Evolutionary conservation across 2,113 vertebrate genomes (phyloP).

Genomic region (Tympanuchus pallidicinctus): DNA sequence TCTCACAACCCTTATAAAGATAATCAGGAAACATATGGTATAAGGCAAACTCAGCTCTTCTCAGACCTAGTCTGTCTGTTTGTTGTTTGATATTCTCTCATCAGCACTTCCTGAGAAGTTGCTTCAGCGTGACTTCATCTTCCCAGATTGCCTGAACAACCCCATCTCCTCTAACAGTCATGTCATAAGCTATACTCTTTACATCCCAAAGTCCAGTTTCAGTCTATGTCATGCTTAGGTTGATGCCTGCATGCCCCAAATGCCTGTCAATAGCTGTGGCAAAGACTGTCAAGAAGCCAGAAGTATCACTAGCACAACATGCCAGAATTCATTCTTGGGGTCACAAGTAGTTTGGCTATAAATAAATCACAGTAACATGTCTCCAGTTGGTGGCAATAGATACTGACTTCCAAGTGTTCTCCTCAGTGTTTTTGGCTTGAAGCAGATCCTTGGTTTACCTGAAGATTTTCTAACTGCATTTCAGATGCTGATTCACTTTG

Average conservation of each 20-base stretch:
- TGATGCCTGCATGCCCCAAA: neutral
- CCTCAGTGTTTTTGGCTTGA: neutral
- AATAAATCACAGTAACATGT: conserved; percentile 13
- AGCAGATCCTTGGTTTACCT: conserved; percentile 1
- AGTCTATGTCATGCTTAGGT: neutral
- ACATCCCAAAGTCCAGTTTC: neutral
- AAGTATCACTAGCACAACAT: neutral
- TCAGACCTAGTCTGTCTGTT: neutral
- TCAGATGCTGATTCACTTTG: neutral
- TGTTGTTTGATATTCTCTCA: neutral
- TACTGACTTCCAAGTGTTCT: neutral
- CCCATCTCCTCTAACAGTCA: neutral
- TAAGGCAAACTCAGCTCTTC: neutral
- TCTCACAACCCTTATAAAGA: neutral
- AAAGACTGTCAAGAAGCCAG: neutral
- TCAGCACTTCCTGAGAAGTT: neutral
- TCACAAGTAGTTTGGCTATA: neutral
- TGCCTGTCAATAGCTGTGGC: neutral
- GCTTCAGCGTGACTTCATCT: neutral
- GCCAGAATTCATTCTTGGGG: neutral
- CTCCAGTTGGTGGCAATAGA: neutral
- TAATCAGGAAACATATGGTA: neutral
- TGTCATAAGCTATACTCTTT: neutral
- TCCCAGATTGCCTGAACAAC: neutral
- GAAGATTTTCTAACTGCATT: conserved; percentile 13